Percentiles rank a stretch among this genome's conserved stretches.
Evolutionary conservation across 2,888 invertebrate genomes (phyloP).

Genomic region (Platynereis dumerilii): DNA sequence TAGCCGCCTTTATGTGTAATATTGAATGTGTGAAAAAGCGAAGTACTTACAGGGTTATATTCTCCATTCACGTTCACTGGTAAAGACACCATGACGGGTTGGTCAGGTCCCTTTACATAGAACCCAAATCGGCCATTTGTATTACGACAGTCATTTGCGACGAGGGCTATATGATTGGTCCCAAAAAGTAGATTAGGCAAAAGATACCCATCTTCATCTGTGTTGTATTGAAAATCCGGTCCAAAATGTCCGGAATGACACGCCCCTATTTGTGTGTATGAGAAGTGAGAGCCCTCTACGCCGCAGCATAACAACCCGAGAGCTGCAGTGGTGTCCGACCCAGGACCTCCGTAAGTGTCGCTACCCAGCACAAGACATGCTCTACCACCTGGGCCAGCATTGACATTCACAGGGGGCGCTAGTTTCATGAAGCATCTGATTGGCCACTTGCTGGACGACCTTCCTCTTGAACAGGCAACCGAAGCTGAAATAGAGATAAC

Average conservation of each 20-base stretch:
- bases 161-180: conserved; percentile 40
- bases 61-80: conserved; percentile 41
- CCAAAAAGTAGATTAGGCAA: conserved; percentile 44
- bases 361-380: conserved; percentile 39
- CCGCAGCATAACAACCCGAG: conserved; percentile 40
- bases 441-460: conserved; percentile 40
- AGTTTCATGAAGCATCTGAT: conserved; percentile 39
- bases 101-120: conserved; percentile 28
- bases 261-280: conserved; percentile 27
- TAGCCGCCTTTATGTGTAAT: too few species aligned
- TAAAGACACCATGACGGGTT: conserved; percentile 11
- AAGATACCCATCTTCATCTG: conserved; percentile 43
- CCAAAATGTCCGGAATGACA: conserved; percentile 45
- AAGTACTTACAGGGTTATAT: neutral
- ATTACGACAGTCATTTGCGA: conserved; percentile 41
- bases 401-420: conserved; percentile 36
- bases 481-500: too few species aligned
- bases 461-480: too few species aligned
- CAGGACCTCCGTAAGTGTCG: conserved; percentile 41
- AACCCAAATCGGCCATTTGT: conserved; percentile 42
- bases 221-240: conserved; percentile 29
- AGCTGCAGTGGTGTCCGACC: conserved; percentile 41
- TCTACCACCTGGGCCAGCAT: conserved; percentile 44
- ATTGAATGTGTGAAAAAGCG: neutral
- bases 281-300: conserved; percentile 43